phyloP scores from a whole-genome alignment of 2,888 invertebrate genomes.

The Tuta absoluta region DNA sequence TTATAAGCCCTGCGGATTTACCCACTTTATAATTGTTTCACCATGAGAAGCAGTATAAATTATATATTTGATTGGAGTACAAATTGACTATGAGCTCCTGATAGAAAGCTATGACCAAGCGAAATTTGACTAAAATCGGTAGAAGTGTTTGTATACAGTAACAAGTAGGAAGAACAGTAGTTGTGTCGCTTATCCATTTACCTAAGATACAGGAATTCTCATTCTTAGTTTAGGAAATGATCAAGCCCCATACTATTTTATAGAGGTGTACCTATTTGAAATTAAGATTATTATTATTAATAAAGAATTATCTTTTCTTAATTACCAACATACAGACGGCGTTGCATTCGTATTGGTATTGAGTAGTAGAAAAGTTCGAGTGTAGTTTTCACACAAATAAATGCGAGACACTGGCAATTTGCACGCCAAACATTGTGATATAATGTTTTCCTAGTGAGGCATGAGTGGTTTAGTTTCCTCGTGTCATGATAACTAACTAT shows the following conservation, averaged over 20 bases:
- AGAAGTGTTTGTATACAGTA: too few species aligned
- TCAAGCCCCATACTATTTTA: too few species aligned
- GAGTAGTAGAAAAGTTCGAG: constrained; percentile 1
- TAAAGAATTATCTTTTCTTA: not conserved
- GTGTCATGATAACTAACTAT: not conserved
- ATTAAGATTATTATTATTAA: too few species aligned
- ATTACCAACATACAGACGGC: not conserved
- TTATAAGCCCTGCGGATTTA: not conserved
- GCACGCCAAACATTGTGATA: constrained; percentile 14
- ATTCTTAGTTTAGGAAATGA: too few species aligned
- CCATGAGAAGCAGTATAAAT: not conserved
- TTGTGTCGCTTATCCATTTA: too few species aligned
- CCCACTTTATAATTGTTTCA: not conserved
- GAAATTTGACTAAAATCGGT: too few species aligned
- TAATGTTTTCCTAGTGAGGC: constrained; percentile 8
- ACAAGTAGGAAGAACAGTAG: too few species aligned
- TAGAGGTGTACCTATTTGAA: too few species aligned
- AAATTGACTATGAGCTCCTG: not conserved
- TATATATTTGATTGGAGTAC: not conserved
- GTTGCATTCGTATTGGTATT: not conserved
- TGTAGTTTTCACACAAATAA: constrained; percentile 2
- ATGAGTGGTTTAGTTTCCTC: not conserved
- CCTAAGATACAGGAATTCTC: too few species aligned
- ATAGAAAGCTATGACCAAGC: too few species aligned
- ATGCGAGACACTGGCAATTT: not conserved